Conservation (phyloP, 2,797 vertebrate genomes). For the Coranthus polyacanthus region DNA sequence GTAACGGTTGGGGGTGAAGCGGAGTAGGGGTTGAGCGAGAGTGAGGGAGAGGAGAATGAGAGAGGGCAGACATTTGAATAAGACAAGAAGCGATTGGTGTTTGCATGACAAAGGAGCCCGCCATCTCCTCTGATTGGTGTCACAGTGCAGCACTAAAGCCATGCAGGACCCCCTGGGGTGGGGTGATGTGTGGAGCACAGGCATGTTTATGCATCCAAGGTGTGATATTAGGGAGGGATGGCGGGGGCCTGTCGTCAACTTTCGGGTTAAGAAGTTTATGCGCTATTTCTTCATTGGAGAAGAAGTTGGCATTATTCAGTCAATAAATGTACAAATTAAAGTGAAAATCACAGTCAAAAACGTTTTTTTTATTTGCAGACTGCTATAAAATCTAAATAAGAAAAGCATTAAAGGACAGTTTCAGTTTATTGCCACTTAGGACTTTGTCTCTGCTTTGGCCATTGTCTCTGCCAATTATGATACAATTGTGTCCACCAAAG, state of each 20-base stretch:
- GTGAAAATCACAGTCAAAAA: constrained; percentile 1
- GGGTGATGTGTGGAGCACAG: constrained; percentile 83
- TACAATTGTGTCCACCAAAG: neutral
- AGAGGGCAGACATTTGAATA: constrained; percentile 88
- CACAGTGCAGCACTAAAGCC: constrained; percentile 86
- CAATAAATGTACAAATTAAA: constrained; percentile 16
- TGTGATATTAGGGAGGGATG: constrained; percentile 83
- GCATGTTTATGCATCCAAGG: constrained; percentile 88
- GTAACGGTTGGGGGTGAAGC: constrained; percentile 22
- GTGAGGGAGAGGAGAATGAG: constrained; percentile 77
- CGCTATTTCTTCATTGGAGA: constrained; percentile 57
- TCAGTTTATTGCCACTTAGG: neutral
- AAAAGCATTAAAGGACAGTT: neutral
- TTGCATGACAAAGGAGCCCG: constrained; percentile 89
- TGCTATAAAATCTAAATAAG: constrained; percentile 25
- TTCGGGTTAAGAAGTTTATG: constrained; percentile 67
- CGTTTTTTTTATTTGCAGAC: neutral
- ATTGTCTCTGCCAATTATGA: neutral
- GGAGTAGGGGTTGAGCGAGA: constrained; percentile 70
- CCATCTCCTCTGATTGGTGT: constrained; percentile 90
- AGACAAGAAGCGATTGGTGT: constrained; percentile 87
- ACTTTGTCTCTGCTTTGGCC: neutral
- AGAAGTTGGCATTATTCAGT: constrained; percentile 33
- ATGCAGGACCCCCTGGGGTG: constrained; percentile 79
- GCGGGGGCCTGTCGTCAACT: constrained; percentile 68